phyloP scores from a whole-genome alignment of 2,888 invertebrate genomes.

The Pollenia labialis region DNA sequence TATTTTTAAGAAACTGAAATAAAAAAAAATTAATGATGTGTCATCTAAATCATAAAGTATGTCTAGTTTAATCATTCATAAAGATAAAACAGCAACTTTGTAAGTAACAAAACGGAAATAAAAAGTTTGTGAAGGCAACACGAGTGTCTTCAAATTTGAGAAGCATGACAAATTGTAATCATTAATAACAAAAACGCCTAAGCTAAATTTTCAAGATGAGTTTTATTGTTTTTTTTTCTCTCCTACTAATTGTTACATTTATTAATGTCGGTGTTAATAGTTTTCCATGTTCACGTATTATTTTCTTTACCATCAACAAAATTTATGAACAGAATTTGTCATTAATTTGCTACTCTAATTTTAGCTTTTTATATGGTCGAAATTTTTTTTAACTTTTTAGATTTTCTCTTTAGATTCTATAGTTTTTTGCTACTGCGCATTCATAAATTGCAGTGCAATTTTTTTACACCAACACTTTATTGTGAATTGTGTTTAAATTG shows the following conservation, averaged over 20 bases:
- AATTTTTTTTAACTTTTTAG: neutral
- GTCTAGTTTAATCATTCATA: slow-evolving; percentile 37
- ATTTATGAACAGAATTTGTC: slow-evolving; percentile 60
- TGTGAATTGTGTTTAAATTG: slow-evolving; percentile 33
- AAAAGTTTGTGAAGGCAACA: neutral
- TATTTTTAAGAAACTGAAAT: neutral
- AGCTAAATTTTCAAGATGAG: neutral
- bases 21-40: slow-evolving; percentile 42
- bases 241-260: slow-evolving; percentile 19
- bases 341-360: slow-evolving; percentile 57
- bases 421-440: slow-evolving; percentile 51
- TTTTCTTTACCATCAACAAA: slow-evolving; percentile 1
- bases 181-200: slow-evolving; percentile 17
- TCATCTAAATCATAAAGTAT: slow-evolving; percentile 56
- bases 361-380: slow-evolving; percentile 25
- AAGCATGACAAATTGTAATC: neutral
- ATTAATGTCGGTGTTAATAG: slow-evolving; percentile 20
- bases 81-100: neutral
- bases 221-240: neutral
- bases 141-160: neutral
- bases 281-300: neutral
- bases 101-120: slow-evolving; percentile 27
- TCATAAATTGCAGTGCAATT: slow-evolving; percentile 60
- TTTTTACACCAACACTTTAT: slow-evolving; percentile 52
- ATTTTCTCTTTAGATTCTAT: slow-evolving; percentile 7